Conservation (phyloP, 2,888 invertebrate genomes). For the Diadegma fenestrale region DNA sequence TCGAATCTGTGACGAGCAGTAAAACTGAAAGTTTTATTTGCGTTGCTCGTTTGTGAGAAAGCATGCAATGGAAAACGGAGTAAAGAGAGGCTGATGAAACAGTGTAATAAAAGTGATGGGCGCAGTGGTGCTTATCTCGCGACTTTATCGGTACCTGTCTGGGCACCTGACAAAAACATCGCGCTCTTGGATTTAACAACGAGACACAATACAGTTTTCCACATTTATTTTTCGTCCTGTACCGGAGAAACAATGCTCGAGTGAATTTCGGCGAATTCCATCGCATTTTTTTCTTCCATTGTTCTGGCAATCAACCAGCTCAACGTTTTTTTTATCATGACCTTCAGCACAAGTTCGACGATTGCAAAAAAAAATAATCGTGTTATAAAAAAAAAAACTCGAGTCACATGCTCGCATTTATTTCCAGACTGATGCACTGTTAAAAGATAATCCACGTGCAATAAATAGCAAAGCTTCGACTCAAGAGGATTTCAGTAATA, state of each 20-base stretch:
- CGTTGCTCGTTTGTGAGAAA: conserved; percentile 64
- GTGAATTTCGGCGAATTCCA: not conserved
- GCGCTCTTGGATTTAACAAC: conserved; percentile 67
- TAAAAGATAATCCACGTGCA: conserved; percentile 56
- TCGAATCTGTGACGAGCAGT: conserved; percentile 57
- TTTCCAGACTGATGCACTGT: conserved; percentile 40
- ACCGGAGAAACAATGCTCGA: conserved; percentile 26
- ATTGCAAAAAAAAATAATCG: not conserved
- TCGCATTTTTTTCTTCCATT: conserved; percentile 49
- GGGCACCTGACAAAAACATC: conserved; percentile 79
- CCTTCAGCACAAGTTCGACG: conserved; percentile 12
- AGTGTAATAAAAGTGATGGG: conserved; percentile 72
- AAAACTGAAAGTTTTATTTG: conserved; percentile 67
- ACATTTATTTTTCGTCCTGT: conserved; percentile 29
- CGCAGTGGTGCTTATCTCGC: conserved; percentile 79
- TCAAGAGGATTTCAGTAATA: conserved; percentile 40
- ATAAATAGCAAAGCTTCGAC: conserved; percentile 48
- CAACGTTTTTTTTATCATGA: not conserved
- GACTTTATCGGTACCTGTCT: conserved; percentile 81
- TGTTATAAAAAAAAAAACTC: not conserved
- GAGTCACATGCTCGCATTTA: conserved; percentile 28
- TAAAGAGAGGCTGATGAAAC: conserved; percentile 46
- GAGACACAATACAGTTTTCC: conserved; percentile 62
- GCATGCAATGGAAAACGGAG: conserved; percentile 58
- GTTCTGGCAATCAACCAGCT: conserved; percentile 27